These are phyloP conservation scores for Spinibarbus caldwelli DNA, from an alignment of 2,797 vertebrate species.

Conservation along the genomic window DNA sequence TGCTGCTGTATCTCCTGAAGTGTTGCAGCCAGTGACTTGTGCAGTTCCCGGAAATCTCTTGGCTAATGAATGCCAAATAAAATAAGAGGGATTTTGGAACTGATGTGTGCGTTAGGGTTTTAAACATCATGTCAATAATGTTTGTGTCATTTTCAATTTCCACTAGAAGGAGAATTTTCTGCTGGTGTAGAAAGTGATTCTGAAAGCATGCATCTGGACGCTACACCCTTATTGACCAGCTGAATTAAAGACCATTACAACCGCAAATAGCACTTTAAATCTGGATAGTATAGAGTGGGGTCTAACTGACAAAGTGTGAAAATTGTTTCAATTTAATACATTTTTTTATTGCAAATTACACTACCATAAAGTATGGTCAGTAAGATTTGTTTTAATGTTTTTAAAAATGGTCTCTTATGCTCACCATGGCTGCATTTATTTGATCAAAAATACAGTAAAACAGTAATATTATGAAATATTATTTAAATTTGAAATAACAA, in stretches of 20 bases:
- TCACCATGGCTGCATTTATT: background rate
- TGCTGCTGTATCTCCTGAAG: slow-evolving; percentile 62
- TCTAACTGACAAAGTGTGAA: background rate
- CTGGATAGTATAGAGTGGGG: background rate
- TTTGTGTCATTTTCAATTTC: slow-evolving; percentile 24
- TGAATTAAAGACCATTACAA: slow-evolving; percentile 67
- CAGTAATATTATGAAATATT: too few species aligned
- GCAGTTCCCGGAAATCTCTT: slow-evolving; percentile 69
- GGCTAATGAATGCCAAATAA: slow-evolving; percentile 75
- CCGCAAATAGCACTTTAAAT: slow-evolving; percentile 51
- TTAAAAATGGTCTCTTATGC: too few species aligned
- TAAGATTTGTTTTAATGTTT: too few species aligned
- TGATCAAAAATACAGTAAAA: background rate
- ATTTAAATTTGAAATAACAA: too few species aligned
- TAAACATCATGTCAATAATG: background rate
- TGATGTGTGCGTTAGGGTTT: slow-evolving; percentile 39
- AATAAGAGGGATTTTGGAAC: slow-evolving; percentile 70
- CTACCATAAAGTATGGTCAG: background rate
- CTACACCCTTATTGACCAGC: slow-evolving; percentile 59
- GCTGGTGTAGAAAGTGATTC: background rate
- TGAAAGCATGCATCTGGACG: slow-evolving; percentile 45
- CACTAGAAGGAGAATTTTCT: background rate
- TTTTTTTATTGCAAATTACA: background rate
- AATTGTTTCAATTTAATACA: background rate
- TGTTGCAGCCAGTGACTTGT: slow-evolving; percentile 67